These are phyloP conservation scores for Hemicrepidius hirtus DNA, from an alignment of 2,888 invertebrate genomes.

Conservation along the genomic window DNA sequence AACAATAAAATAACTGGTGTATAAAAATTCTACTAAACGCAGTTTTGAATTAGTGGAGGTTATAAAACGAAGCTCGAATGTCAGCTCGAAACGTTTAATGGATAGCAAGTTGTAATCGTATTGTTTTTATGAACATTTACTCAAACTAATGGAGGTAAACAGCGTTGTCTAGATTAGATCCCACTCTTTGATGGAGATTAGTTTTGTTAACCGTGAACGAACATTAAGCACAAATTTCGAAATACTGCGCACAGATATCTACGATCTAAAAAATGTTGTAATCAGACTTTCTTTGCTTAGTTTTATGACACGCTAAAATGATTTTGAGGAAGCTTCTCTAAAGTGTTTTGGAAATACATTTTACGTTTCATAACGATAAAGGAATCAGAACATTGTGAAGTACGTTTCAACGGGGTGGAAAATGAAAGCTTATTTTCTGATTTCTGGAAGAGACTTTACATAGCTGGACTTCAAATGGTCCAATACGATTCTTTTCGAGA, in stretches of 20 bases:
- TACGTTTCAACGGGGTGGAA: conserved; percentile 13
- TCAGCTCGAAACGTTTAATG: conserved; percentile 3
- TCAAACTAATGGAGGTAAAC: not conserved
- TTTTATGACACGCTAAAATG: no score
- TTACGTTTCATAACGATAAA: no score
- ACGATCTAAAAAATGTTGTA: no score
- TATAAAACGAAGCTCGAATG: conserved; percentile 2
- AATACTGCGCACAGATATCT: no score
- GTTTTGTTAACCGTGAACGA: no score
- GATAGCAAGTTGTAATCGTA: not conserved
- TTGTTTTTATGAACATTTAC: conserved; percentile 3
- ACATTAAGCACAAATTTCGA: no score
- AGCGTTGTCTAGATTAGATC: not conserved
- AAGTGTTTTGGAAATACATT: no score
- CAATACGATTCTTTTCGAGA: conserved; percentile 27
- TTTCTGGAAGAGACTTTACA: conserved; percentile 25
- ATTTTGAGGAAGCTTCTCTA: no score
- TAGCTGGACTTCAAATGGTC: conserved; percentile 30
- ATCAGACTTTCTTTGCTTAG: no score
- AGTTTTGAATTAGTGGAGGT: not conserved
- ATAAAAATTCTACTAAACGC: no score
- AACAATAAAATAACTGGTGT: no score
- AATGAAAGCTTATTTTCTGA: conserved; percentile 32
- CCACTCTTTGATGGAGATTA: not conserved
- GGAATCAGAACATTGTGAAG: conserved; percentile 5